phyloP scores from a whole-genome alignment of 2,113 vertebrate genomes.

The Eolophus roseicapilla region DNA sequence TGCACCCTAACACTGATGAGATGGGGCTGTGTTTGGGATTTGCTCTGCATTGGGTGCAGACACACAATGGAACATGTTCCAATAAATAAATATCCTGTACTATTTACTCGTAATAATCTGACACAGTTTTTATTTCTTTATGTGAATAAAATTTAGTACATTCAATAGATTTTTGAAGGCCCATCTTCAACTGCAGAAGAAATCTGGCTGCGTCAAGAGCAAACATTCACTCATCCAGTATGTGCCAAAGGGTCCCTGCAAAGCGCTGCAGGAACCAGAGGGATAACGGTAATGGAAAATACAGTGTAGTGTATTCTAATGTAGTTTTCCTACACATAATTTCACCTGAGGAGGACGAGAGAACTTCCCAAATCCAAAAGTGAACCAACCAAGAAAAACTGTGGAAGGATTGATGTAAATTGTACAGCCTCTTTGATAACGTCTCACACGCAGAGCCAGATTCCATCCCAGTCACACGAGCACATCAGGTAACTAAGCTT shows the following conservation, averaged over 20 bases:
- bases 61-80: not conserved
- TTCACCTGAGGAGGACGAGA: fast-evolving
- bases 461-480: not conserved
- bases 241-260: not conserved
- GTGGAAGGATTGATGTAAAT: not conserved
- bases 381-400: not conserved
- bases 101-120: not conserved
- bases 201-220: not conserved
- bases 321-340: not conserved
- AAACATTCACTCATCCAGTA: fast-evolving
- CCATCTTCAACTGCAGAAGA: not conserved
- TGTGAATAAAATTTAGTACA: not conserved
- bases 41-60: fast-evolving
- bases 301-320: fast-evolving
- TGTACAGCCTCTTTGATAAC: not conserved
- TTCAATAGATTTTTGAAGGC: not conserved
- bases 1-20: not conserved
- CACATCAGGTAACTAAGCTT: not conserved
- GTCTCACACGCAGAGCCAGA: not conserved
- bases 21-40: not conserved
- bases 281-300: not conserved
- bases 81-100: not conserved
- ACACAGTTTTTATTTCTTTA: not conserved
- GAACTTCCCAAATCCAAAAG: not conserved
- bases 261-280: not conserved